These are phyloP conservation scores for Oenanthe melanoleuca DNA, from an alignment of 2,113 vertebrate genomes.

Conservation along the genomic window DNA sequence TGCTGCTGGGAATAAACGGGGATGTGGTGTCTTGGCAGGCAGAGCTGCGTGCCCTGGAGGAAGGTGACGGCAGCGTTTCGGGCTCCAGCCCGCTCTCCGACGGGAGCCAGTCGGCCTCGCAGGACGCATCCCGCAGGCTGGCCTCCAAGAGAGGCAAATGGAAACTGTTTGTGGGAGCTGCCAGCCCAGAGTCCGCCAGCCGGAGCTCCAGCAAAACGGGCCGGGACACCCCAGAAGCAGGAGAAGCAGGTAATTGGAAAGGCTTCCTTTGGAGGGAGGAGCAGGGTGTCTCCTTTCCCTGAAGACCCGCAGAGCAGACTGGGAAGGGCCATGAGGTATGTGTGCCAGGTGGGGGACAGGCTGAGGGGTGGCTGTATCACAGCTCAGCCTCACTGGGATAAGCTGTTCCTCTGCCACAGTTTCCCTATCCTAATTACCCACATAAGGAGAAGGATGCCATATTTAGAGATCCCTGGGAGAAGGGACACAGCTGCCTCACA, in stretches of 20 bases:
- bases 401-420: rapidly evolving
- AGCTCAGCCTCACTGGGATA: neutral
- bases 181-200: slow-evolving; percentile 89
- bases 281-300: neutral
- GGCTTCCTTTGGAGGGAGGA: neutral
- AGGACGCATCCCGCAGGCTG: slow-evolving; percentile 79
- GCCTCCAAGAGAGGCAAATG: slow-evolving; percentile 84
- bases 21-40: slow-evolving; percentile 71
- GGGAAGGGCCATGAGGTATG: neutral
- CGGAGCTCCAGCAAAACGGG: slow-evolving; percentile 83
- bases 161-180: slow-evolving; percentile 86
- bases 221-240: slow-evolving; percentile 75
- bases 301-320: neutral
- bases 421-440: neutral
- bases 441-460: rapidly evolving
- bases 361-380: neutral
- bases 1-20: rapidly evolving
- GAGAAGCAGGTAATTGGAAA: slow-evolving; percentile 77
- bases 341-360: neutral
- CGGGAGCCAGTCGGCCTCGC: slow-evolving; percentile 78
- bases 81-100: slow-evolving; percentile 94
- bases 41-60: slow-evolving; percentile 94
- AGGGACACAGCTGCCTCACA: rapidly evolving
- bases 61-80: slow-evolving; percentile 88
- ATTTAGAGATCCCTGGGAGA: neutral